Evolutionary conservation across 2,888 invertebrate species (phyloP), one percentile per base, ranked within the genome.

Genomic region (Alcis repandata): DNA sequence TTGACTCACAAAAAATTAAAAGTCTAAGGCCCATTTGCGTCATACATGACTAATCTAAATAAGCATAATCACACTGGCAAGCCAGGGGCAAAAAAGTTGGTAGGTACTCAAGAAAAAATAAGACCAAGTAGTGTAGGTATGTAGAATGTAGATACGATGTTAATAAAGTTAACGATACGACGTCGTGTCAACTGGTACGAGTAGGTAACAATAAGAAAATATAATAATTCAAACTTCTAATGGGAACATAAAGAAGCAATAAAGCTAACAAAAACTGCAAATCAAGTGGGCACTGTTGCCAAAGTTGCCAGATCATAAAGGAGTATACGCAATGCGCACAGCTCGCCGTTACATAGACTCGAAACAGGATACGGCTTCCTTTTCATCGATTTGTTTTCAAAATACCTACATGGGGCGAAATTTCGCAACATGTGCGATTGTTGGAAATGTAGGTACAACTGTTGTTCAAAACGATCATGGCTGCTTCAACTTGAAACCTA

Each of bases 301-400:
- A 56, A 49, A 56, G 66, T 63, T 63, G 59, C 60, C 66, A 56
- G 56, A 48, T 56, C 59, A 62, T 62, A 52, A 62, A 27, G 49
- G 53, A 61, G 33, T 68, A n/a, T n/a, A 71, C 70, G 72, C 70
- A 72, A 52, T 72, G 72, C 71, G 70, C 68, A 71, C 40, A 68
- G 38, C 15, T 43, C 11, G 13, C 19, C 54, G 3, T 38, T 38
- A 20, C 15, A 51, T 36, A 57, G 45, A 53, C 33, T 54, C 41
- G 19, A 64, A 52, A 57, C 60, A 52, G 60, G 57, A 58, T 58
- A 60, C 15, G 60, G 65, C 46, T 61, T 60, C 57, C 56, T 65
- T 59, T 41, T 2, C 46, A 41, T 57, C 40, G 46, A 60, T 60
- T 66, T 61, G 60, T 52, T 57, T 65, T 65, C 49, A 59, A 64